A percentile compares a stretch with the other conserved stretches of the same genome.
Evolutionary conservation across 2,888 invertebrate species (phyloP).

Genomic region (Hirtodrosophila confusa): DNA sequence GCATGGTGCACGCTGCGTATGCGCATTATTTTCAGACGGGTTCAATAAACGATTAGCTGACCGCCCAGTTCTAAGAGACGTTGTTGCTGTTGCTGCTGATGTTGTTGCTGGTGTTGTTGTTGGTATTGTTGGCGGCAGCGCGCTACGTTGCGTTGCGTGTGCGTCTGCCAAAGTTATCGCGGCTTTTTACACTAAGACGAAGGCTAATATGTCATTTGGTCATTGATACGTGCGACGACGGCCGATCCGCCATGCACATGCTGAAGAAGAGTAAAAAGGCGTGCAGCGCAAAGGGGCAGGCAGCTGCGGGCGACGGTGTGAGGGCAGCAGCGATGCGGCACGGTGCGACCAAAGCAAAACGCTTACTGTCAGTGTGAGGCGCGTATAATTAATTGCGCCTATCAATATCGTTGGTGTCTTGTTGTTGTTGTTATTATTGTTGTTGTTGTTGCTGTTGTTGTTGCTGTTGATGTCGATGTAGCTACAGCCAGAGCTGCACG

Average conservation of each 20-base stretch:
- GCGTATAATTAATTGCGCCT: constrained; percentile 80
- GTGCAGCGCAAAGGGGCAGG: constrained; percentile 6
- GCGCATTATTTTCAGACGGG: constrained; percentile 71
- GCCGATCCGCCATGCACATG: constrained; percentile 27
- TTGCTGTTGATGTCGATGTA: constrained; percentile 18
- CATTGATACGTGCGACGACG: constrained; percentile 75
- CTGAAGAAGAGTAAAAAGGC: constrained; percentile 11
- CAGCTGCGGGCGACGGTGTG: constrained; percentile 11
- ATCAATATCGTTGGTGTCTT: constrained; percentile 71
- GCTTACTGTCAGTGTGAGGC: constrained; percentile 78
- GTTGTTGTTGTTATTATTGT: background rate
- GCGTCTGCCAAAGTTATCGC: constrained; percentile 78
- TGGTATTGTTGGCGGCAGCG: constrained; percentile 23
- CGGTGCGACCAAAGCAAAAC: constrained; percentile 72
- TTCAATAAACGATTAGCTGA: constrained; percentile 77
- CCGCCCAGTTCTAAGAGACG: constrained; percentile 64
- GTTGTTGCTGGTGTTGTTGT: constrained; percentile 22
- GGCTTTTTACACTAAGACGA: constrained; percentile 81
- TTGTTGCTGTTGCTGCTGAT: constrained; percentile 6
- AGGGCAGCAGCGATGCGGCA: constrained; percentile 41
- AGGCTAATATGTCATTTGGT: constrained; percentile 81
- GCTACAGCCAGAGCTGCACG: constrained; percentile 44
- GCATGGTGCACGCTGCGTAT: constrained; percentile 73
- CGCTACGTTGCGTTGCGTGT: constrained; percentile 64
- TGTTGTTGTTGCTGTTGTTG: constrained; percentile 19